Base-by-base conservation (phyloP, 1,140 invertebrate species). In the Heliconius himera region DNA sequence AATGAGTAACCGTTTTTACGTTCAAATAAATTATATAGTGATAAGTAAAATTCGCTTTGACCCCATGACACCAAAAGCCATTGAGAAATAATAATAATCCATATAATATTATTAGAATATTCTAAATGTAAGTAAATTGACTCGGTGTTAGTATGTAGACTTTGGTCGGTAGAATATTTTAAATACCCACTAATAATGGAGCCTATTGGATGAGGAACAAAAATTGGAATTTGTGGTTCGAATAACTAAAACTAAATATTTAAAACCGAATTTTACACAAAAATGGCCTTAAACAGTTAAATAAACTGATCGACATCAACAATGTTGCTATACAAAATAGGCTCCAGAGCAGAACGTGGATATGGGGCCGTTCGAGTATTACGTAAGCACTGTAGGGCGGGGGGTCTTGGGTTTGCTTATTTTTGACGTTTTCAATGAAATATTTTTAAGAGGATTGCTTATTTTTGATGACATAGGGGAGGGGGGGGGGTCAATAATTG, bases 111-210 rank as follows among this genome's bases (percentile, higher is more conserved):
- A 75, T 85, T 84, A 83, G 72, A 82, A 82, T 83, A 85, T 83
- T 82, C 82, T 92, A 91, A 87, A 81, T 49, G 74, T 93, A 93
- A 91, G 86, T 87, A 75, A 46, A 83, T 72, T 54, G 71, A 82
- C 60, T 89, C 36, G 88, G 83, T 93, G 91, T 93, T 93, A 91
- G 91, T 81, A 84, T 81, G 84, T 91, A 92, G 90, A 84, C 87
- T 84, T 86, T 91, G 91, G 90, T 93, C 90, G 90, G 89, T 83
- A 83, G 80, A 78, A 20, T 74, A 78, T 77, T 16, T n/a, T 33
- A 33, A 81, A 60, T 38, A 73, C 36, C 75, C 8, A 49, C 49
- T 66, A 56, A 60, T 36, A 70, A 72, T 29, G 76, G 76, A 75
- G 72, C 76, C 71, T 66, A 66, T 29, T 29, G 22, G 29, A 66